Percentiles rank a stretch among this genome's conserved stretches.
These are phyloP conservation scores for Nothobranchius furzeri DNA, from an alignment of 2,113 vertebrate species.

Conservation along the genomic window DNA sequence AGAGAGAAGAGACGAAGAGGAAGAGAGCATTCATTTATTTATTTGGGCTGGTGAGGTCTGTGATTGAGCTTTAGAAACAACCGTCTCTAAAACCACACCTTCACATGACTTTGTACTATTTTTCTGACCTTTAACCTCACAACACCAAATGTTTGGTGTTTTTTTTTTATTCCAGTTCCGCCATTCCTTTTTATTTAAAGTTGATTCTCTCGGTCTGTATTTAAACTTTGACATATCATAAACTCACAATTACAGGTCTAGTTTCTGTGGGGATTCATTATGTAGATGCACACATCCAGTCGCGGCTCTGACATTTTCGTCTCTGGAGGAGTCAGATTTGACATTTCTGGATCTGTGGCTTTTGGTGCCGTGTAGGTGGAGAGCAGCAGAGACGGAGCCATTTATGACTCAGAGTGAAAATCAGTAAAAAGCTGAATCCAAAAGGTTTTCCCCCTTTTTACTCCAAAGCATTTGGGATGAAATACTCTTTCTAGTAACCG, in stretches of 20 bases:
- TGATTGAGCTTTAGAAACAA: constrained; percentile 52
- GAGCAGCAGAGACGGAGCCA: neutral
- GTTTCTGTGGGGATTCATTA: neutral
- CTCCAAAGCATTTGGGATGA: neutral
- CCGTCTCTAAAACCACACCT: constrained; percentile 25
- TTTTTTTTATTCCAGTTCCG: no score
- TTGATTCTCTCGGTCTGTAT: neutral
- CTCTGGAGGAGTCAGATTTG: neutral
- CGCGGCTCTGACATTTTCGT: constrained; percentile 2
- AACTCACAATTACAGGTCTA: neutral
- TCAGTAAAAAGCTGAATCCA: neutral
- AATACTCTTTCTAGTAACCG: neutral
- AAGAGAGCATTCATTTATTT: constrained; percentile 15
- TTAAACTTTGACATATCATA: constrained; percentile 1
- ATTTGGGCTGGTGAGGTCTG: constrained; percentile 13
- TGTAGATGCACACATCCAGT: constrained; percentile 1
- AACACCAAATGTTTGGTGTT: no score
- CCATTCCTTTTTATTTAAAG: neutral
- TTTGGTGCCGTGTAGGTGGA: neutral
- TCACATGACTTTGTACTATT: no score
- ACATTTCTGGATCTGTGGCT: constrained; percentile 6
- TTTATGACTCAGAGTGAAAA: neutral
- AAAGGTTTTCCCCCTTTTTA: neutral
- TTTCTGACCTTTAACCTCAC: neutral
- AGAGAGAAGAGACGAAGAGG: constrained; percentile 34